phyloP scores from a whole-genome alignment of 1,140 invertebrate genomes.

The Sycophaga agraensis region DNA sequence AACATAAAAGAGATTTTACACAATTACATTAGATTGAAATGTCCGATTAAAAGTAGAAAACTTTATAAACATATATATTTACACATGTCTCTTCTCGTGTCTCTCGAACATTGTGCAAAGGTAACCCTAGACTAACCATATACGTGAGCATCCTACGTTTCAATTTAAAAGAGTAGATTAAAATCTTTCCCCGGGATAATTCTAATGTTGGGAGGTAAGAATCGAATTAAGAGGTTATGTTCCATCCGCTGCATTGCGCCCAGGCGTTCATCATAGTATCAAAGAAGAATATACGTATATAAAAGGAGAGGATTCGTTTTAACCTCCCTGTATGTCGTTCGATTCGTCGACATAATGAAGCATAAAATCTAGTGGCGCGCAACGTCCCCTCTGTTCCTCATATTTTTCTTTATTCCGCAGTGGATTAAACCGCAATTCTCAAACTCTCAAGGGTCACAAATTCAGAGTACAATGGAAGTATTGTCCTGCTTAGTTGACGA shows the following conservation, averaged over 20 bases:
- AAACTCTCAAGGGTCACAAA: background rate
- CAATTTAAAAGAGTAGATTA: slow-evolving; percentile 16
- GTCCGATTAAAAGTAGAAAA: no score
- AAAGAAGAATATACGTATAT: slow-evolving; percentile 7
- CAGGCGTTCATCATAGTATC: slow-evolving; percentile 2
- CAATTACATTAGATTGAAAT: no score
- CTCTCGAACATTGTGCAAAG: no score
- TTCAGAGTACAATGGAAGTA: background rate
- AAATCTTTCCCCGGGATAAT: background rate
- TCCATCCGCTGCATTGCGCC: background rate
- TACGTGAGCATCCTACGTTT: no score
- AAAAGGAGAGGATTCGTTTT: slow-evolving; percentile 12
- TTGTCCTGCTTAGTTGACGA: background rate
- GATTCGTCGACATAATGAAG: slow-evolving; percentile 13
- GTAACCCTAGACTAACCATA: no score
- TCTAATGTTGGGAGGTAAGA: slow-evolving; percentile 6
- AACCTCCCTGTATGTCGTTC: background rate
- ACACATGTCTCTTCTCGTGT: no score
- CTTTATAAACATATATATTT: no score
- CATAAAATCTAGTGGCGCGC: slow-evolving; percentile 4
- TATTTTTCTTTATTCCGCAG: no score
- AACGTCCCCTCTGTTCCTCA: background rate
- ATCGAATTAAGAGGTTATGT: slow-evolving; percentile 20
- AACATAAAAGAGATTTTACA: no score
- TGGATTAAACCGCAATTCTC: background rate